Evolutionary conservation across 2,797 vertebrate species (phyloP).

Genomic region (Liasis olivaceus): DNA sequence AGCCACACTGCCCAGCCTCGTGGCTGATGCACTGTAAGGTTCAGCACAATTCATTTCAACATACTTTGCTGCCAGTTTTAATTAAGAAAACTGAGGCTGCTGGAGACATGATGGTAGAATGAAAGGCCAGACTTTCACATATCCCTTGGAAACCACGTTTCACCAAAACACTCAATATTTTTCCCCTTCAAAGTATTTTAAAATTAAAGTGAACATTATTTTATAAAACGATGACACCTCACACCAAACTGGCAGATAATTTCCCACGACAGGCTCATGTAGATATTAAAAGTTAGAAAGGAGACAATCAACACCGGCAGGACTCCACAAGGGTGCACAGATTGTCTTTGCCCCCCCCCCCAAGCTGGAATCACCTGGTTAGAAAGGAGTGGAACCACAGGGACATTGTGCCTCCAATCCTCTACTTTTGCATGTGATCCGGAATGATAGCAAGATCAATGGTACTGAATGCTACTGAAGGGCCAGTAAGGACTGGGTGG

Average conservation of each 20-base stretch:
- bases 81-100: not conserved
- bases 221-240: not conserved
- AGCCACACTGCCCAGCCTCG: not conserved
- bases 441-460: not conserved
- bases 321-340: not conserved
- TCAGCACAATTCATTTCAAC: not conserved
- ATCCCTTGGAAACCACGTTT: not conserved
- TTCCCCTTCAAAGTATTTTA: not conserved
- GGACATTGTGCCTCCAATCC: not conserved
- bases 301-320: not conserved
- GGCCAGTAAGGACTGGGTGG: not conserved
- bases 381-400: not conserved
- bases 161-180: not conserved
- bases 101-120: not conserved
- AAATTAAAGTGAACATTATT: not conserved
- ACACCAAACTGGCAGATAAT: not conserved
- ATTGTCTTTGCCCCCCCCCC: not conserved
- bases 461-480: not conserved
- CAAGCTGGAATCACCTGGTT: not conserved
- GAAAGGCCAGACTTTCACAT: not conserved
- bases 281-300: not conserved
- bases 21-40: not conserved
- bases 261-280: not conserved
- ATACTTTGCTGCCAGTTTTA: not conserved
- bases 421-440: not conserved